Percentiles rank a stretch among this genome's conserved stretches.
Conservation (phyloP, 2,797 vertebrate genomes). For the Sebastes hubbsi region DNA sequence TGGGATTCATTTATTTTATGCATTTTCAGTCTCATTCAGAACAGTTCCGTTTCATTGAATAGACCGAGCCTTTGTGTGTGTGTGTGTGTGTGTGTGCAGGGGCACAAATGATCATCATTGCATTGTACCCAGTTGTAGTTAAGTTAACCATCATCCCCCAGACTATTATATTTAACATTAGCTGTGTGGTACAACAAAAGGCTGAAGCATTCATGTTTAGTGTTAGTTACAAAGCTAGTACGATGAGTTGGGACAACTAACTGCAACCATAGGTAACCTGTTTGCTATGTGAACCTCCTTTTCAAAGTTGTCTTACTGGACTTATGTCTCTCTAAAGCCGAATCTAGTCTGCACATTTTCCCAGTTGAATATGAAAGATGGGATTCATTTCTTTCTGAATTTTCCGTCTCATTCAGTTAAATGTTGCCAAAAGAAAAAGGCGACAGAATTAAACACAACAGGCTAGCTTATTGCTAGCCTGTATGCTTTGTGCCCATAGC, state of each 20-base stretch:
- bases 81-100: constrained; percentile 22
- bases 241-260: constrained; percentile 62
- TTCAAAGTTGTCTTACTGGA: constrained; percentile 52
- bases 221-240: constrained; percentile 30
- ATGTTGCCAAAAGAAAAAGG: constrained; percentile 37
- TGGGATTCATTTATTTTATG: too few species aligned
- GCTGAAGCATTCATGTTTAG: not conserved
- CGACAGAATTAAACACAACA: constrained; percentile 74
- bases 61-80: constrained; percentile 69
- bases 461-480: constrained; percentile 76
- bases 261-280: constrained; percentile 57
- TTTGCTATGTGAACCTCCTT: constrained; percentile 64
- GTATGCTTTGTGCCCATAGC: constrained; percentile 80
- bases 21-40: not conserved
- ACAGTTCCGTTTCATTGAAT: constrained; percentile 72
- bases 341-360: not conserved
- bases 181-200: not conserved
- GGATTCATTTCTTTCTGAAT: fast-evolving
- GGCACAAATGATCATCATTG: constrained; percentile 31
- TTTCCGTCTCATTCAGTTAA: not conserved
- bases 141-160: not conserved
- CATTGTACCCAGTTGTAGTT: not conserved
- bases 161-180: not conserved
- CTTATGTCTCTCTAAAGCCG: not conserved
- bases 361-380: not conserved